Conservation (phyloP, 2,113 vertebrate species). For the Peromyscus maniculatus region DNA sequence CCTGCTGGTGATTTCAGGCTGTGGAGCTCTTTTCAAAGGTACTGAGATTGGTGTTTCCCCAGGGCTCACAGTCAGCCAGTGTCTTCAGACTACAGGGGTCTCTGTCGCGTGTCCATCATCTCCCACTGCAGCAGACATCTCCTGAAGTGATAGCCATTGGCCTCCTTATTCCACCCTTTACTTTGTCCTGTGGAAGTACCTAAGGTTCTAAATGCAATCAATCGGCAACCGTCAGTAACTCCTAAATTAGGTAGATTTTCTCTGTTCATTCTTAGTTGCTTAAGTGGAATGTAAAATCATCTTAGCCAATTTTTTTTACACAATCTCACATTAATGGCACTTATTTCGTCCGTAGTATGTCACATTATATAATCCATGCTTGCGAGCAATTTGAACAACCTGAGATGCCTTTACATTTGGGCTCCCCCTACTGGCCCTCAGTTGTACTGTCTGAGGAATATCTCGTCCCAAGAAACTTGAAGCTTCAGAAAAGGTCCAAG, state of each 20-base stretch:
- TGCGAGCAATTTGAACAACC: background rate
- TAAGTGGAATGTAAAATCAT: background rate
- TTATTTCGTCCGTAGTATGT: background rate
- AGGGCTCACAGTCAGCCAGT: background rate
- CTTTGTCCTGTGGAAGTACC: background rate
- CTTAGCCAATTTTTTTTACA: background rate
- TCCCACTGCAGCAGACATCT: background rate
- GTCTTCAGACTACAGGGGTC: background rate
- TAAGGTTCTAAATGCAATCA: background rate
- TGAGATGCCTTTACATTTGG: slow-evolving; percentile 23
- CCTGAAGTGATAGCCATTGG: background rate
- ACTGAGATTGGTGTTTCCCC: background rate
- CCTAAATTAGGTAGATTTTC: background rate
- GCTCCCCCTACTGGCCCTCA: slow-evolving; percentile 72
- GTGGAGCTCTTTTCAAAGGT: background rate
- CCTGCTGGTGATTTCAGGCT: background rate
- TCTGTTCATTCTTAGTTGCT: background rate
- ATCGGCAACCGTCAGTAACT: background rate
- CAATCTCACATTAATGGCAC: background rate
- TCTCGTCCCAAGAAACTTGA: background rate
- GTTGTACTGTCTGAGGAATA: background rate
- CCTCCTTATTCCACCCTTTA: background rate
- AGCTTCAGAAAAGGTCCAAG: background rate
- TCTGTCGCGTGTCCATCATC: background rate
- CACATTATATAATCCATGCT: background rate